Evolutionary conservation across 2,888 invertebrate species (phyloP).

Genomic region (Xylocampa areola): DNA sequence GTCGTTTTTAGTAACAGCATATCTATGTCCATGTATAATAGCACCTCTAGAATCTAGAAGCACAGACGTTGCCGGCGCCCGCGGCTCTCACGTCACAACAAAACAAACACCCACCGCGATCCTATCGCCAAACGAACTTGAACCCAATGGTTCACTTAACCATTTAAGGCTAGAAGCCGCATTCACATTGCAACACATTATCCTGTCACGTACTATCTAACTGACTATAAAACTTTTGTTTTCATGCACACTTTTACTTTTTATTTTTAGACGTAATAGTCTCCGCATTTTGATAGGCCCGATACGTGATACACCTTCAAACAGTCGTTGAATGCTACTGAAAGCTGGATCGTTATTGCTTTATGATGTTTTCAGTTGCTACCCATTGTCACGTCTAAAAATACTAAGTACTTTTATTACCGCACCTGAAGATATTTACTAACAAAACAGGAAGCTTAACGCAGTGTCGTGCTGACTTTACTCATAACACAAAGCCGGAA

Average conservation of each 20-base stretch:
- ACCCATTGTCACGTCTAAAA: slow-evolving; percentile 66
- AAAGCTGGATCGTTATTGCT: slow-evolving; percentile 60
- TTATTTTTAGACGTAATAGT: slow-evolving; percentile 64
- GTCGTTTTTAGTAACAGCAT: slow-evolving; percentile 53
- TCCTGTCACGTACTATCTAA: slow-evolving; percentile 69
- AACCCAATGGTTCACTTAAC: slow-evolving; percentile 73
- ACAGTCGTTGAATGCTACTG: slow-evolving; percentile 60
- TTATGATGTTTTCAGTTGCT: slow-evolving; percentile 70
- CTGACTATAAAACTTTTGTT: slow-evolving; percentile 63
- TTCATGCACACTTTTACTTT: slow-evolving; percentile 64
- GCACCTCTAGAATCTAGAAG: slow-evolving; percentile 36
- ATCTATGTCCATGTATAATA: slow-evolving; percentile 48
- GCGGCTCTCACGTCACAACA: slow-evolving; percentile 79
- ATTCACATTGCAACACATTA: slow-evolving; percentile 65
- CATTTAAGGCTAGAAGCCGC: slow-evolving; percentile 66
- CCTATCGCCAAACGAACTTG: slow-evolving; percentile 77
- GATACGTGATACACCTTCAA: slow-evolving; percentile 79
- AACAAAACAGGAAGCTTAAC: slow-evolving; percentile 31
- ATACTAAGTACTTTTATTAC: slow-evolving; percentile 5
- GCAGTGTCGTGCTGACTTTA: slow-evolving; percentile 13
- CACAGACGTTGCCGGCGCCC: slow-evolving; percentile 74
- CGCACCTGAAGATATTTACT: background rate
- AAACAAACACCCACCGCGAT: slow-evolving; percentile 78
- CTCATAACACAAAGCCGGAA: slow-evolving; percentile 30
- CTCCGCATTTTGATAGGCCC: slow-evolving; percentile 52